Conservation (phyloP, 2,113 vertebrate genomes). For the Pelobates fuscus region DNA sequence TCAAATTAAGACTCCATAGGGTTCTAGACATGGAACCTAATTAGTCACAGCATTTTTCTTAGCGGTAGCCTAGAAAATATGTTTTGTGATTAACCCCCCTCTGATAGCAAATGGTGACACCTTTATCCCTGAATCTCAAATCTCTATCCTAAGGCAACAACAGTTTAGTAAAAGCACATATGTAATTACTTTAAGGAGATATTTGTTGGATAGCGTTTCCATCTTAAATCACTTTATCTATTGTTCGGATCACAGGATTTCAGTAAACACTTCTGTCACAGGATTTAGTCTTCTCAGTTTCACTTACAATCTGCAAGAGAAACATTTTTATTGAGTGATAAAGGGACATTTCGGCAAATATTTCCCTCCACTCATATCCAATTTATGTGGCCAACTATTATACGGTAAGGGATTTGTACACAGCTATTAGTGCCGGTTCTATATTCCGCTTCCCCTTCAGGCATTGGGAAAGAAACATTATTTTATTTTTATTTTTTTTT, state of each 20-base stretch:
- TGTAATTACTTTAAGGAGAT: no score
- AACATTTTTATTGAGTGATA: slow-evolving; percentile 19
- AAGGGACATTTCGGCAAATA: slow-evolving; percentile 30
- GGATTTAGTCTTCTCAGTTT: background rate
- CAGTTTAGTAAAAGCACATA: no score
- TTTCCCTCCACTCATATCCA: slow-evolving; percentile 38
- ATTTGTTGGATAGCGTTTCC: no score
- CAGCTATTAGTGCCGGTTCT: slow-evolving; percentile 16
- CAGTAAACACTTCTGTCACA: slow-evolving; percentile 7
- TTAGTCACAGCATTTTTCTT: no score
- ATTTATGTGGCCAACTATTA: slow-evolving; percentile 36
- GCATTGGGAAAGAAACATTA: background rate
- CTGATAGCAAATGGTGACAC: no score
- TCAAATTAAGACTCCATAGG: no score
- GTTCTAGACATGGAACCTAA: no score
- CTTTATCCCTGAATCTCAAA: background rate
- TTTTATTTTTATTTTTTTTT: slow-evolving; percentile 8
- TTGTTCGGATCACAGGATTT: no score
- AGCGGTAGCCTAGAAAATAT: no score
- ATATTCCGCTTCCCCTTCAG: slow-evolving; percentile 18
- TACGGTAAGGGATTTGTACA: slow-evolving; percentile 38
- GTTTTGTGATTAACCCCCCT: background rate
- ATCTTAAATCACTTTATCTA: no score
- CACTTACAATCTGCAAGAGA: background rate
- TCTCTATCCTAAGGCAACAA: background rate